These are phyloP conservation scores for Panzeria rudis DNA, from an alignment of 2,888 invertebrate genomes.

Conservation along the genomic window DNA sequence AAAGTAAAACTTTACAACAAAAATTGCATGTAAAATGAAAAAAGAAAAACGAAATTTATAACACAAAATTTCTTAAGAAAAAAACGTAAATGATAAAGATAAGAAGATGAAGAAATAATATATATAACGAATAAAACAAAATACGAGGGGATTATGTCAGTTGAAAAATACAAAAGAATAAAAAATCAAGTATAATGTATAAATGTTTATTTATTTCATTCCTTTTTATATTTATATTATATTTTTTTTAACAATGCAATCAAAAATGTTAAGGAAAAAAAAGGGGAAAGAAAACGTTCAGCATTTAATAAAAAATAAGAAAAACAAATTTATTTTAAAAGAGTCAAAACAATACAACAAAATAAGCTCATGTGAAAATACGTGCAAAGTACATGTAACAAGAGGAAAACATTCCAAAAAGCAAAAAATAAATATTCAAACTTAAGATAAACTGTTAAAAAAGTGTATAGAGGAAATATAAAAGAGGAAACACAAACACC, in stretches of 20 bases:
- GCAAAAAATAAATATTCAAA: slow-evolving; percentile 10
- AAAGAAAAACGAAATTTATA: slow-evolving; percentile 3
- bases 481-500: background rate
- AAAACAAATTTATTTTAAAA: slow-evolving; percentile 13
- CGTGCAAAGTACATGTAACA: slow-evolving; percentile 48
- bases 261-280: slow-evolving; percentile 50
- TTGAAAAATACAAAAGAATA: slow-evolving; percentile 14
- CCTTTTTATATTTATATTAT: slow-evolving; percentile 2
- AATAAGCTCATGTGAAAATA: slow-evolving; percentile 52
- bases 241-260: slow-evolving; percentile 60
- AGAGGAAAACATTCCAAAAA: background rate
- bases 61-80: slow-evolving; percentile 32
- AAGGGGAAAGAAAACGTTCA: slow-evolving; percentile 34
- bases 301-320: slow-evolving; percentile 8
- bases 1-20: slow-evolving; percentile 29
- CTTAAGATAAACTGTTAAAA: slow-evolving; percentile 29
- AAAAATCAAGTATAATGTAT: background rate
- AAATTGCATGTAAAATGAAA: slow-evolving; percentile 21
- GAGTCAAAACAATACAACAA: slow-evolving; percentile 21
- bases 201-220: slow-evolving; percentile 50
- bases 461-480: background rate
- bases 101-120: slow-evolving; percentile 58
- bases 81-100: slow-evolving; percentile 34
- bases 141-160: slow-evolving; percentile 64
- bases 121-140: slow-evolving; percentile 56